These are phyloP conservation scores for Allacma fusca DNA, from an alignment of 2,888 invertebrate genomes.

Conservation along the genomic window DNA sequence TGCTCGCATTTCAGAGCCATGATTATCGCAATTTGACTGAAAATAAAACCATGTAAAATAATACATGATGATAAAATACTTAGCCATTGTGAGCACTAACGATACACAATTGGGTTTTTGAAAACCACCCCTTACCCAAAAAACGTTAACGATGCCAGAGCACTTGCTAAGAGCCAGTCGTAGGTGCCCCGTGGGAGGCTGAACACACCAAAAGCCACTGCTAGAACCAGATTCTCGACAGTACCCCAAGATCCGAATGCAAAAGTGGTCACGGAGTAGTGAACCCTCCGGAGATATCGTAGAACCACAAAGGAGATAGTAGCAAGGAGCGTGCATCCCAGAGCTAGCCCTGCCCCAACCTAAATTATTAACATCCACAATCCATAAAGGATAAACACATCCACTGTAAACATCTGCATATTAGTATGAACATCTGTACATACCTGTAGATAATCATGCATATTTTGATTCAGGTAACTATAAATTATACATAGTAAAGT, in stretches of 20 bases:
- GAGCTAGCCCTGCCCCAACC: slow-evolving; percentile 52
- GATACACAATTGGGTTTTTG: neutral
- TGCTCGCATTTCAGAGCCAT: slow-evolving; percentile 87
- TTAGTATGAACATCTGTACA: too few relatives aligned
- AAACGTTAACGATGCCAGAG: slow-evolving; percentile 69
- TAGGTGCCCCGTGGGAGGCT: slow-evolving; percentile 40
- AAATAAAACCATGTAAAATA: neutral
- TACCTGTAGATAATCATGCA: too few relatives aligned
- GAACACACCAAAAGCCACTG: slow-evolving; percentile 48
- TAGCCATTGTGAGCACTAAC: neutral
- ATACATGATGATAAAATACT: neutral
- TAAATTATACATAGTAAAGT: too few relatives aligned
- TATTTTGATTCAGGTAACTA: too few relatives aligned
- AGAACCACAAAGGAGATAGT: slow-evolving; percentile 73
- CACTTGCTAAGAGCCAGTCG: slow-evolving; percentile 50
- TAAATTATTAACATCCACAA: slow-evolving; percentile 35
- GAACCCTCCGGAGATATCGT: slow-evolving; percentile 83
- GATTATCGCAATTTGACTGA: slow-evolving; percentile 86
- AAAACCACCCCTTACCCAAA: slow-evolving; percentile 39
- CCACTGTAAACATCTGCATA: too few relatives aligned
- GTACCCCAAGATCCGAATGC: slow-evolving; percentile 55
- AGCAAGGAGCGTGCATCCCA: slow-evolving; percentile 53
- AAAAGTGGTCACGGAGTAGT: slow-evolving; percentile 87
- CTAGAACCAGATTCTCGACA: slow-evolving; percentile 49
- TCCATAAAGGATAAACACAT: too few relatives aligned